These are phyloP conservation scores for Drosophila orosa DNA, from an alignment of 1,140 invertebrate genomes.

Conservation along the genomic window DNA sequence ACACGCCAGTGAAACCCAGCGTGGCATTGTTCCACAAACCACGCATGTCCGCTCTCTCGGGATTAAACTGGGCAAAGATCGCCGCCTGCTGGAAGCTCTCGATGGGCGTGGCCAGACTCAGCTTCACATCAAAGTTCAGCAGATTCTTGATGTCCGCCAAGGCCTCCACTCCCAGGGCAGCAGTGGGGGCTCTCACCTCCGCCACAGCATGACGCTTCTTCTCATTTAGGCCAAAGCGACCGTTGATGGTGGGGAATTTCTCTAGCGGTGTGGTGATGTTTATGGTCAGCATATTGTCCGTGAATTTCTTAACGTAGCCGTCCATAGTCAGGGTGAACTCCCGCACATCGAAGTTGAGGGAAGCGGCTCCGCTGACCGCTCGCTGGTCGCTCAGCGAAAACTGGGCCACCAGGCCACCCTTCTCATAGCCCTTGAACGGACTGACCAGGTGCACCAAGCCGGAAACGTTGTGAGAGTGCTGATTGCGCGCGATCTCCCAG, in stretches of 20 bases:
- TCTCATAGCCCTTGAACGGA: slow-evolving; percentile 87
- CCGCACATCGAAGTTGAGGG: slow-evolving; percentile 88
- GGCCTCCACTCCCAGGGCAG: slow-evolving; percentile 88
- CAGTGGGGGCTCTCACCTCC: slow-evolving; percentile 87
- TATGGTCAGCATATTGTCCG: slow-evolving; percentile 88
- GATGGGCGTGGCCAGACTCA: slow-evolving; percentile 89
- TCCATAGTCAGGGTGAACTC: slow-evolving; percentile 87
- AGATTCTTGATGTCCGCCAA: slow-evolving; percentile 86
- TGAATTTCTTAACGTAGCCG: slow-evolving; percentile 87
- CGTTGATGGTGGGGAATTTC: slow-evolving; percentile 87
- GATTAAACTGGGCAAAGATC: slow-evolving; percentile 64
- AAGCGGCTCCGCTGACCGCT: slow-evolving; percentile 87
- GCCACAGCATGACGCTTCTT: slow-evolving; percentile 89
- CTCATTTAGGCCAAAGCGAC: slow-evolving; percentile 89
- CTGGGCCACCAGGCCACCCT: slow-evolving; percentile 87
- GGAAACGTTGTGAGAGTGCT: slow-evolving; percentile 85
- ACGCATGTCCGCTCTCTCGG: slow-evolving; percentile 87
- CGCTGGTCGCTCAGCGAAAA: slow-evolving; percentile 86
- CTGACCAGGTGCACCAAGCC: slow-evolving; percentile 86
- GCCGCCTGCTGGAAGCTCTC: slow-evolving; percentile 88
- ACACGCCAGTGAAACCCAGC: slow-evolving; percentile 90
- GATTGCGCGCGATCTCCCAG: slow-evolving; percentile 85
- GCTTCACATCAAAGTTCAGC: slow-evolving; percentile 89
- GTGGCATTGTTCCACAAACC: slow-evolving; percentile 90
- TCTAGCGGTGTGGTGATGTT: slow-evolving; percentile 90